Evolutionary conservation across 2,797 vertebrate species (phyloP), one percentile per base, ranked within the genome.

Genomic region (Melanotaenia parkinsoni): DNA sequence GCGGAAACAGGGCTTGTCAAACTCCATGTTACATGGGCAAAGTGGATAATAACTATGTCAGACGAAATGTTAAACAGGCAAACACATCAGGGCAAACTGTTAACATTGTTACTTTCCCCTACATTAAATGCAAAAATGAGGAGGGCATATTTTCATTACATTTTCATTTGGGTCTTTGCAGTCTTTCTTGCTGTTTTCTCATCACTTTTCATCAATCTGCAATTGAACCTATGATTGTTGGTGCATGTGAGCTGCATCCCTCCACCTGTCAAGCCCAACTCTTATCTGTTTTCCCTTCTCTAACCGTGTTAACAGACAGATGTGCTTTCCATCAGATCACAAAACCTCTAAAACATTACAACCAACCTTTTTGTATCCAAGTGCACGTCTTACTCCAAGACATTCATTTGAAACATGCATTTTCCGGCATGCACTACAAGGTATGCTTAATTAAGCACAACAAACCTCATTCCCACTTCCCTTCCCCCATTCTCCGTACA

Each of bases 21-120:
- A 85, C 72, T 85, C 57, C 32, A 51, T 26, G 61, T 88, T 76
- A 83, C 74, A 72, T 6, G 7, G 11, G 33, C 63, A 81, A 80
- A 81, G 74, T 70, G 79, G 81, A 84, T 85, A 87, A 91, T 88
- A 84, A 89, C 67, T 30, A 64, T 83, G 83, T 89, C 87, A 82
- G 82, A 62, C 77, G 62, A 75, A 89, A 82, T 72, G 72, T 80
- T 86, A 76, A 89, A 63, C 76, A 84, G 47, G 66, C 53, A 71
- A 77, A 86, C 51, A 54, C 4, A 28, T 5, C 60, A 71, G 65
- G 81, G 71, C 74, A 80, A 65, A 65, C 6, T 8, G 54, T 75
- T 64, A 76, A 58, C 53, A 12, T 45, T 35, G 13, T 61, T 79
- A 64, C 77, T 51, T 72, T 74, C 60, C 32, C 16, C 59, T 58